Percentiles rank a stretch among this genome's conserved stretches.
These are phyloP conservation scores for Epinephelus lanceolatus DNA, from an alignment of 2,113 vertebrate species.

Conservation along the genomic window DNA sequence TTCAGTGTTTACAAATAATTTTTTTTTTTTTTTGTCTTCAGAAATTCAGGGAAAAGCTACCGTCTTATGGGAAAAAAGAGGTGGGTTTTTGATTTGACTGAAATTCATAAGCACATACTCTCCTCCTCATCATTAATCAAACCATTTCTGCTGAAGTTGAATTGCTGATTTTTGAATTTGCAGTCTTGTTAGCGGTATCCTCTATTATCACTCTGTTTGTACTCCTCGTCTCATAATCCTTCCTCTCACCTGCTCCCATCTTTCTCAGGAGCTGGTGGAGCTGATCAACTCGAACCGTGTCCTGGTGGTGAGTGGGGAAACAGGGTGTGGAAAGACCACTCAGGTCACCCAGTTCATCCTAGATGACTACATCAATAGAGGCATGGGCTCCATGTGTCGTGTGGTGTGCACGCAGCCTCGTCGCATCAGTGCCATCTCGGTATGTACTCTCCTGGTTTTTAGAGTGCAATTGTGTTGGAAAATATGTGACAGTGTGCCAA, in stretches of 20 bases:
- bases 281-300: conserved; percentile 90
- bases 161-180: neutral
- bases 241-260: neutral
- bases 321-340: conserved; percentile 97
- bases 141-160: neutral
- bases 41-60: conserved; percentile 94
- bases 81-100: conserved; percentile 76
- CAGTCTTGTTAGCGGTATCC: neutral
- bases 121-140: neutral
- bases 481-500: neutral
- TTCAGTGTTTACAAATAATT: conserved; percentile 19
- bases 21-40: conserved; percentile 67
- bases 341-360: conserved; percentile 98
- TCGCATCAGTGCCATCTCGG: conserved; percentile 97
- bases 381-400: conserved; percentile 91
- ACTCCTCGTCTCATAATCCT: neutral
- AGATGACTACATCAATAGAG: conserved; percentile 90
- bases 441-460: conserved; percentile 76
- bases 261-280: conserved; percentile 88
- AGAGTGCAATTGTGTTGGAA: neutral
- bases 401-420: conserved; percentile 96
- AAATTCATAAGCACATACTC: neutral
- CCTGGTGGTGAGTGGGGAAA: conserved; percentile 96
- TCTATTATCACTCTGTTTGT: neutral
- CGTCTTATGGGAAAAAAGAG: conserved; percentile 92